These are phyloP conservation scores for Symphodus melops DNA, from an alignment of 2,113 vertebrate genomes.

Conservation along the genomic window DNA sequence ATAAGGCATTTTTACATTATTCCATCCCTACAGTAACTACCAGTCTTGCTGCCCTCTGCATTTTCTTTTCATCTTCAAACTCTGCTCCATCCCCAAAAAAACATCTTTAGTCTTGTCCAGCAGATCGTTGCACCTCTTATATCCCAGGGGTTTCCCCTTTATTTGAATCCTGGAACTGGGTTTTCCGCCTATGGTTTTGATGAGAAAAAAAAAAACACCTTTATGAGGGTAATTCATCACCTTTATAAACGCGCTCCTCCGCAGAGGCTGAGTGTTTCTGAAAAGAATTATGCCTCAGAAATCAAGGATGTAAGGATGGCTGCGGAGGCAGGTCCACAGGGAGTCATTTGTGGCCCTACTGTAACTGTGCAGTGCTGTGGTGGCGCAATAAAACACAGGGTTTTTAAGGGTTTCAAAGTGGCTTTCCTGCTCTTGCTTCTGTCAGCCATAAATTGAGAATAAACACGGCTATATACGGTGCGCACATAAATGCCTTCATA, in stretches of 20 bases:
- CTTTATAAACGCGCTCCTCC: constrained; percentile 91
- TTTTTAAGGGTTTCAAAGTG: constrained; percentile 95
- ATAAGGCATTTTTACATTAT: not conserved
- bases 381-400: constrained; percentile 87
- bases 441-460: constrained; percentile 98
- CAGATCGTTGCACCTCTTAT: not conserved
- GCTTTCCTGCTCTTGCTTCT: constrained; percentile 90
- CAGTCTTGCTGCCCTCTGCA: not conserved
- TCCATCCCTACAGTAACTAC: not conserved
- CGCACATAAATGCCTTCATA: constrained; percentile 92
- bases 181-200: constrained; percentile 79
- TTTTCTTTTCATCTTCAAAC: constrained; percentile 18
- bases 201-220: constrained; percentile 82
- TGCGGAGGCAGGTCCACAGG: constrained; percentile 86
- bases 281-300: constrained; percentile 95
- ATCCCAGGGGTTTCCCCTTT: constrained; percentile 69
- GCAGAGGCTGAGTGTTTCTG: constrained; percentile 89
- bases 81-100: not conserved
- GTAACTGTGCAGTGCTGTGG: constrained; percentile 88
- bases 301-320: constrained; percentile 94
- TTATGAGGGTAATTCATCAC: constrained; percentile 99
- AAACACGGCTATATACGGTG: constrained; percentile 90
- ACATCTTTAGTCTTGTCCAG: not conserved
- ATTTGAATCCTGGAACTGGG: constrained; percentile 73
- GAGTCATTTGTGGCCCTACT: constrained; percentile 90